Conservation (phyloP, 2,113 vertebrate species). For the Cochlearius cochlearius region DNA sequence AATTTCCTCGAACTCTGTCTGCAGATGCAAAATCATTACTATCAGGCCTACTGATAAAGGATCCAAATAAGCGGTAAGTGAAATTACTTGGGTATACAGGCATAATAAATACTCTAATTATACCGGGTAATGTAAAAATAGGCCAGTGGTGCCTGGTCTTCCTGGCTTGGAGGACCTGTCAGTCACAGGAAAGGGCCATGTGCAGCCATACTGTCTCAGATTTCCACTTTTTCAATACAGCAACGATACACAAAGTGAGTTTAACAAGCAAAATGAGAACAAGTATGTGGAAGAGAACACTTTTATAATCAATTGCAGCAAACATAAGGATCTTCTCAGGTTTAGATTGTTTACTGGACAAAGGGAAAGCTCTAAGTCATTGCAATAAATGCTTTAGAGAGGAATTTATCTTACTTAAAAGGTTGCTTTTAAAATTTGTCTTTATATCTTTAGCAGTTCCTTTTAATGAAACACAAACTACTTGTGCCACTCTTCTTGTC, state of each 20-base stretch:
- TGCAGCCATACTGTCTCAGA: neutral
- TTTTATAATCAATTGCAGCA: neutral
- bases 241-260: rapidly evolving
- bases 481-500: neutral
- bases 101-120: neutral
- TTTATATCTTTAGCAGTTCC: neutral
- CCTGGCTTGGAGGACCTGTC: neutral
- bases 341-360: neutral
- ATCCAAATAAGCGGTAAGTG: slow-evolving; percentile 93
- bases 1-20: slow-evolving; percentile 94
- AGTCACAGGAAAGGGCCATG: neutral
- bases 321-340: neutral
- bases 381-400: neutral
- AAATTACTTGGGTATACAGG: neutral
- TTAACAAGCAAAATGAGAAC: neutral
- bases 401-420: neutral
- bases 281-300: neutral
- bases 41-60: slow-evolving; percentile 96
- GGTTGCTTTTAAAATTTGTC: neutral
- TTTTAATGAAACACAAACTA: neutral
- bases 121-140: neutral
- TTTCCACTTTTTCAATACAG: neutral
- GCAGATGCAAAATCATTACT: slow-evolving; percentile 95
- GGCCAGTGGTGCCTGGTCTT: neutral
- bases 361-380: neutral